Conservation (phyloP, 2,888 invertebrate species). For the Hypselothyrea guttata region DNA sequence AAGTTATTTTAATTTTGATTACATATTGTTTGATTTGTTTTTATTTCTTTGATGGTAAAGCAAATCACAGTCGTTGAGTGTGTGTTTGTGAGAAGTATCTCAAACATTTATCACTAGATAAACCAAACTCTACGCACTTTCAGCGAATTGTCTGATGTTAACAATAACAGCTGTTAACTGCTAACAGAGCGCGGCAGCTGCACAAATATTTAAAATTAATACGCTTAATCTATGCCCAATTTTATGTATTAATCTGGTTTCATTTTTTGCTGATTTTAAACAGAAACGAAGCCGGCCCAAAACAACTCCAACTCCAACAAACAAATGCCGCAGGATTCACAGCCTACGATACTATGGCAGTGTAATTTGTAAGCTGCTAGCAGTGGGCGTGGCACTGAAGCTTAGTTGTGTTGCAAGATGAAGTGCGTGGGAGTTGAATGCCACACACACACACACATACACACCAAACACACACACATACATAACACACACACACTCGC, state of each 20-base stretch:
- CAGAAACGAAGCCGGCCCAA: constrained; percentile 96
- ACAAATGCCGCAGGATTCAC: constrained; percentile 92
- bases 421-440: constrained; percentile 76
- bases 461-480: constrained; percentile 26
- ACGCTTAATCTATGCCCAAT: too few species aligned
- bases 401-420: constrained; percentile 59
- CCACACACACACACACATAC: constrained; percentile 41
- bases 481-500: constrained; percentile 23
- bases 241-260: constrained; percentile 5
- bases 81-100: constrained; percentile 45
- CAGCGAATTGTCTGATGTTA: not conserved
- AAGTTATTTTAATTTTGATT: constrained; percentile 17
- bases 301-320: constrained; percentile 87
- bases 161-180: constrained; percentile 11
- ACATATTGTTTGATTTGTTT: constrained; percentile 36
- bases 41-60: constrained; percentile 53
- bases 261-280: constrained; percentile 45
- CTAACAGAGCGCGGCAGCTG: constrained; percentile 56
- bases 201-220: too few species aligned
- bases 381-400: constrained; percentile 61
- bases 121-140: constrained; percentile 32
- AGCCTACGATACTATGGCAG: constrained; percentile 99
- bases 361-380: constrained; percentile 91
- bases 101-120: constrained; percentile 49
- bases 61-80: constrained; percentile 79